Base-by-base conservation (phyloP, 2,113 vertebrate genomes). In the Todiramphus saurophagus region DNA sequence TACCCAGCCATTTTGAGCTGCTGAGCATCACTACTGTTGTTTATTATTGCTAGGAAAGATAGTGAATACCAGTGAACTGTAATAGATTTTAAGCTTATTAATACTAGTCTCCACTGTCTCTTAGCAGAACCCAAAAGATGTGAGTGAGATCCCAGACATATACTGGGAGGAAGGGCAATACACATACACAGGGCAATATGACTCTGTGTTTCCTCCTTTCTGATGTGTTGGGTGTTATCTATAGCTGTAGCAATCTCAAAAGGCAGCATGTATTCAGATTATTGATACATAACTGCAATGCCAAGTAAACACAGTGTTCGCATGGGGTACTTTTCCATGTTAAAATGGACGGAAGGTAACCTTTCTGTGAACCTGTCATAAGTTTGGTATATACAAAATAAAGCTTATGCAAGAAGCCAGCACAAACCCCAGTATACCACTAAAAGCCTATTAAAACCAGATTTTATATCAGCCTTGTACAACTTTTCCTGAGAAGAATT, bases 181-280 rank as follows among this genome's bases (percentile, higher is more conserved):
- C n/a, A n/a, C n/a, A n/a, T n/a, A n/a, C n/a, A n/a, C 14, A 7
- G 0, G 0, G 25, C 21, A 60, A 5, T 30, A 24, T 41, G 46
- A 25, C 31, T 25, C 62, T 59, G 3, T 70, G 27, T 85, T 83
- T 70, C 37, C 56, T 85, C 21, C 55, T 56, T 70, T 13, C 55
- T 74, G 33, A 3, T 19, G 25, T 39, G 16, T 55, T 62, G 25
- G 16, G 13, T 63, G 25, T 77, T 46, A 16, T 33, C 19, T 33
- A 2, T 39, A n/a, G 44, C 72, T 77, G 30, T 2, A 56, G 56
- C 27, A 33, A n/a, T 68, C 51, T 75, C 88, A 39, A 80, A 53
- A 56, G 33, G 64, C 62, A 66, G 25, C 27, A 0, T 56, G 31
- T 11, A 14, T 74, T 89, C 39, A 44, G 20, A 21, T 48, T 68